Base-by-base conservation (phyloP, 1,140 invertebrate genomes). In the Bombus superbus region DNA sequence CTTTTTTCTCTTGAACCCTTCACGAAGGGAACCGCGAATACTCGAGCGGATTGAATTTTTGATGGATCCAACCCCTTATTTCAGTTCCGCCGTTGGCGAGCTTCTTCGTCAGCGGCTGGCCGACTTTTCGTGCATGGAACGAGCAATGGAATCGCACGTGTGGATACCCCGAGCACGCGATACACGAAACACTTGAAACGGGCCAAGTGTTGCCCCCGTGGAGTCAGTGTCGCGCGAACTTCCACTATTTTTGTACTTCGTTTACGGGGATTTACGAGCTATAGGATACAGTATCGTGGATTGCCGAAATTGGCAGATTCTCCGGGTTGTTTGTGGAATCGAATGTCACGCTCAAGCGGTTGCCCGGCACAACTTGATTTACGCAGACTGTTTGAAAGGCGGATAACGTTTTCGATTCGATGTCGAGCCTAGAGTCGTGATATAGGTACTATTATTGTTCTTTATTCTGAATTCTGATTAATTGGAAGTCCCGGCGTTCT, bases 1-100 rank as follows among this genome's bases (percentile, higher is more conserved):
- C 38, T 81, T 47, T 66, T 35, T 57, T 72, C 25, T 44, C 69
- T 86, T 80, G 64, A 72, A 73, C 53, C 40, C 76, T 81, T 89
- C 66, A 11, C 59, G 59, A 28, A 18, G 77, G 71, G 84, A 87
- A 84, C 83, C 89, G 75, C 85, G 80, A 86, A 80, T 68, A 78
- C 86, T 86, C 88, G 84, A 84, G 88, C 81, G 85, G 86, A 92
- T 92, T 92, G 92, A 92, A 92, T 92, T 91, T 92, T 92, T 92
- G 86, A 92, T 92, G 85, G 79, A 69, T 35, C 68, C 74, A 44
- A 69, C n/a, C 38, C 57, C 44, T n/a, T 38, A 35, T 40, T 68
- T 11, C 25, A 9, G 25, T 32, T 62, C 8, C 69, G 53, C 35
- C 83, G 25, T 85, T 72, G 42, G 42, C 59, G 25, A 42, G 69